Base-by-base conservation (phyloP, 2,797 vertebrate species). In the Lates japonicus region DNA sequence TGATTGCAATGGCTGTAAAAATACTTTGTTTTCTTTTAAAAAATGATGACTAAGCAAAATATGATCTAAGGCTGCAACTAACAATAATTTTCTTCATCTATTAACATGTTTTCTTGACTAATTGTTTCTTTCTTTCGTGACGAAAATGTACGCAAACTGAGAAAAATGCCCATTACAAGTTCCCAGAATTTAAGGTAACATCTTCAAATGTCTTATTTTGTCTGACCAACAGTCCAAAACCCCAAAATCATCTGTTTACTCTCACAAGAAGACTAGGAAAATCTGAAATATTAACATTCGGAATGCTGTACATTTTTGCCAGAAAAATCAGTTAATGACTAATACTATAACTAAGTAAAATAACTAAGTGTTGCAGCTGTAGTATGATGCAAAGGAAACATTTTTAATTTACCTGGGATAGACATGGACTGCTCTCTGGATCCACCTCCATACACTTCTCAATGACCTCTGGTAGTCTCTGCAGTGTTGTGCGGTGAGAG, bases 391-490 rank as follows among this genome's bases (percentile, higher is more conserved):
- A 57, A 59, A 6, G 9, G 13, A 70, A 48, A 1, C 0, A 64
- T 29, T 68, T 37, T 12, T 6, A 11, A 65, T n/a, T 63, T 91
- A 96, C 96, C 95, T 94, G 93, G 33, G 90, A 89, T 52, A 96
- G 94, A 67, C 91, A 91, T 0, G 49, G 46, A 0, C 70, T 76
- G 77, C 97, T 97, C 57, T 96, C 95, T 64, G 95, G 95, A 80
- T 97, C 96, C 3, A 96, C 92, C 72, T 97, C 97, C 70, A 97
- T 94, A 33, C 97, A 98, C 20, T 94, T 97, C 85, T 97, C 96
- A 20, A 98, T 95, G 88, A 99, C 96, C 82, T 98, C 96, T 35
- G 97, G 96, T 69, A 99, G 92, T 81, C 96, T 95, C 37, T 96
- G 96, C 81, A 98, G 95, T 37, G 96, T 96, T 33, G 96, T 93